Percentiles rank a stretch among this genome's conserved stretches.
phyloP scores from a whole-genome alignment of 2,113 vertebrate species.

The Ciconia stormi region DNA sequence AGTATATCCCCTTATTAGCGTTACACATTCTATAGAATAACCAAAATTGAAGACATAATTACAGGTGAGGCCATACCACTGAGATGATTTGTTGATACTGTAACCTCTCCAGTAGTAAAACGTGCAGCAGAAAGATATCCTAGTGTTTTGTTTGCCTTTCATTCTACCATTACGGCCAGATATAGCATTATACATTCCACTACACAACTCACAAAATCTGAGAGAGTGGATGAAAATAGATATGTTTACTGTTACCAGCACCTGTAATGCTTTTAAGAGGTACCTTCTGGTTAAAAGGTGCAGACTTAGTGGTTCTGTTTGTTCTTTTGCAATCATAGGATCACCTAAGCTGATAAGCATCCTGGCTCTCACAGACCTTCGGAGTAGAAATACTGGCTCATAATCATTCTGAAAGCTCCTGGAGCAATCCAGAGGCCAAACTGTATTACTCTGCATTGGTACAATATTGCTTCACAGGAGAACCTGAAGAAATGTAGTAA shows the following conservation, averaged over 20 bases:
- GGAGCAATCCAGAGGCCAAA: conserved; percentile 27
- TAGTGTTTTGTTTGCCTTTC: conserved; percentile 1
- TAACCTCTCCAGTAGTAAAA: conserved; percentile 1
- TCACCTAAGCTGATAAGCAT: background rate
- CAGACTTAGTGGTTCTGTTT: background rate
- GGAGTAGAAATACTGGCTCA: background rate
- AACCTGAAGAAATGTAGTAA: background rate
- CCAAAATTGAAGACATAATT: conserved; percentile 21
- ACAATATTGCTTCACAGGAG: background rate
- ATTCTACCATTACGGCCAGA: background rate
- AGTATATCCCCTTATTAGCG: background rate
- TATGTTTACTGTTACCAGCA: background rate
- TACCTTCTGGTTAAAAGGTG: conserved; percentile 1
- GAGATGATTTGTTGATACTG: background rate
- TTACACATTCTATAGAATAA: background rate
- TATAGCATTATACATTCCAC: background rate
- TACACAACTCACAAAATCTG: background rate
- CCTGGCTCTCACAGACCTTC: background rate
- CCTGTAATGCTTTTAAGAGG: background rate
- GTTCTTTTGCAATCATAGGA: background rate
- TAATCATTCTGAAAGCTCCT: conserved; percentile 22
- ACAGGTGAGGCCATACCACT: background rate
- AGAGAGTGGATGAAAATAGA: background rate
- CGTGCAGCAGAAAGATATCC: background rate
- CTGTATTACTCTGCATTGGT: background rate